Evolutionary conservation across 2,113 vertebrate genomes (phyloP).

Genomic region (Eulemur rufifrons): DNA sequence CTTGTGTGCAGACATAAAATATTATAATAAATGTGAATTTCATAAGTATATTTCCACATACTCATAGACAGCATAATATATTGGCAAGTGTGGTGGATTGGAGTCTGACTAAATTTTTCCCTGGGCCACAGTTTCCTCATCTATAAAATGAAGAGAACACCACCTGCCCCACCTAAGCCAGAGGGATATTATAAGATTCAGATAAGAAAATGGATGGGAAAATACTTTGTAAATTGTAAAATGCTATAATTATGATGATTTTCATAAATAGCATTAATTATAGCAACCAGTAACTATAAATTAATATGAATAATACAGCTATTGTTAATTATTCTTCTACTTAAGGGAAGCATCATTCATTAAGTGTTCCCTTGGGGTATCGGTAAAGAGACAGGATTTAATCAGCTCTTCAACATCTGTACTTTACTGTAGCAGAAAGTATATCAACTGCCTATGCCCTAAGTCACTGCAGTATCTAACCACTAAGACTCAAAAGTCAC

Average conservation of each 20-base stretch:
- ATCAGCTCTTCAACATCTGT: constrained; percentile 39
- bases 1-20: neutral
- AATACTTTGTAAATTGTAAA: constrained; percentile 63
- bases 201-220: constrained; percentile 68
- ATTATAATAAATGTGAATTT: neutral
- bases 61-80: neutral
- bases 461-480: constrained; percentile 1
- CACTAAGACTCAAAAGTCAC: constrained; percentile 32
- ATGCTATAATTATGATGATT: constrained; percentile 69
- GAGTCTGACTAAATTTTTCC: neutral
- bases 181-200: neutral
- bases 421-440: neutral
- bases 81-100: neutral
- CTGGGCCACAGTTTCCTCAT: neutral
- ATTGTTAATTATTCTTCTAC: constrained; percentile 73
- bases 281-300: constrained; percentile 69
- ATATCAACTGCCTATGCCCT: neutral
- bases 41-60: neutral
- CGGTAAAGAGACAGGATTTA: constrained; percentile 41
- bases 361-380: constrained; percentile 53
- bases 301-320: constrained; percentile 67
- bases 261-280: constrained; percentile 72
- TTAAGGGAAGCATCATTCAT: constrained; percentile 62
- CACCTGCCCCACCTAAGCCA: neutral
- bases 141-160: neutral